Conservation (phyloP, 2,797 vertebrate species). For the Alectoris magna region DNA sequence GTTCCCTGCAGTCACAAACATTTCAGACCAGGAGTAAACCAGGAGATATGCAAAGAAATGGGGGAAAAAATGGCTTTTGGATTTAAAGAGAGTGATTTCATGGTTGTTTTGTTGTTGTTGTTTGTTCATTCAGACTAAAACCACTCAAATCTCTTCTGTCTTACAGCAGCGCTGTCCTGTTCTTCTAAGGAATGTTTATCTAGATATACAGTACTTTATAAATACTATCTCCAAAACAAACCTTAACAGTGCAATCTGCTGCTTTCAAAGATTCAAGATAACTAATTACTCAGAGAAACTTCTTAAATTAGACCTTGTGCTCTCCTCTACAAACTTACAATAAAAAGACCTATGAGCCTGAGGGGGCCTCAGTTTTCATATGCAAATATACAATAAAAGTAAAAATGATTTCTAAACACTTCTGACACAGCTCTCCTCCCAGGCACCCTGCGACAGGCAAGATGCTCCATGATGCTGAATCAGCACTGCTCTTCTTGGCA, state of each 20-base stretch:
- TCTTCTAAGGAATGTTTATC: background rate
- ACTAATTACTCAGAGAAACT: background rate
- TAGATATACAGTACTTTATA: background rate
- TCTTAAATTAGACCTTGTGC: background rate
- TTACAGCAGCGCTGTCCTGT: background rate
- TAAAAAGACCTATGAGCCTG: background rate
- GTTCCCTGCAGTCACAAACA: background rate
- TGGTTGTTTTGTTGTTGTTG: background rate
- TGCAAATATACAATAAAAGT: background rate
- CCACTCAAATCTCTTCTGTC: background rate
- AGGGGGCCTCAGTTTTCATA: background rate
- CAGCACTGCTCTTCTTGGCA: slow-evolving; percentile 4
- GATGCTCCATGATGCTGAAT: background rate
- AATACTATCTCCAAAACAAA: background rate
- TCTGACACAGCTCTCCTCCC: background rate
- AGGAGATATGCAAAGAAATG: background rate
- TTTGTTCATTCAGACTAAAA: background rate
- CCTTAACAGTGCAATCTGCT: background rate
- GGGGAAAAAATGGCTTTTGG: background rate
- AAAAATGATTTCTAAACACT: background rate
- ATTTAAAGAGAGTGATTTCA: background rate
- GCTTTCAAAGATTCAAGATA: background rate
- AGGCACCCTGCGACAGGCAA: background rate
- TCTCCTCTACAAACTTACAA: background rate
- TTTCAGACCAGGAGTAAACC: background rate